These are phyloP conservation scores for Acipenser ruthenus DNA, from an alignment of 2,797 vertebrate genomes.

Conservation along the genomic window DNA sequence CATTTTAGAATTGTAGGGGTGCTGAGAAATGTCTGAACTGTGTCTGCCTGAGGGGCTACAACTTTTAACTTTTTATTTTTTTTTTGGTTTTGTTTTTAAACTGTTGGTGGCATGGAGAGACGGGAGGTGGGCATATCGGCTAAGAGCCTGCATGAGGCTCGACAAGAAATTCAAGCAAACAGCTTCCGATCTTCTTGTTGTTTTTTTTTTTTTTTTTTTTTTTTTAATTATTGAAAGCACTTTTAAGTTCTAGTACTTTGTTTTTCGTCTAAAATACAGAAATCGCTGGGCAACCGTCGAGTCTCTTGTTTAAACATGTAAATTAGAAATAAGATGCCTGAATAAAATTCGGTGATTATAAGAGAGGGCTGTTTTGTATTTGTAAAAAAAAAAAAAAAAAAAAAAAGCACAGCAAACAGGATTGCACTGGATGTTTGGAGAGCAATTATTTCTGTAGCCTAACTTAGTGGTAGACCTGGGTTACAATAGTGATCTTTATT, in stretches of 20 bases:
- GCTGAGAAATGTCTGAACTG: constrained; percentile 25
- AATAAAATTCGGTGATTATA: constrained; percentile 67
- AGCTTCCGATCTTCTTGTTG: not conserved
- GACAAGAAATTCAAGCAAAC: not conserved
- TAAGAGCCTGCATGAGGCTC: not conserved
- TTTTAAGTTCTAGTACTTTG: not conserved
- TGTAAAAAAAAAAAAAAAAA: not conserved
- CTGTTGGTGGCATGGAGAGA: not conserved
- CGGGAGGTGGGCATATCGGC: not conserved
- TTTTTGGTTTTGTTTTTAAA: not conserved
- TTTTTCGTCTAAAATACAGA: not conserved
- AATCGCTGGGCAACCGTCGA: not conserved
- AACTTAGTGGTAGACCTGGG: too few species aligned
- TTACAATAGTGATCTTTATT: too few species aligned
- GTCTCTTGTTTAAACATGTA: constrained; percentile 39
- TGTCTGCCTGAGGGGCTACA: constrained; percentile 9
- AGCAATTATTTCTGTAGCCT: too few species aligned
- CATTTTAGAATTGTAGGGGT: constrained; percentile 22
- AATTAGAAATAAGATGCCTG: constrained; percentile 52
- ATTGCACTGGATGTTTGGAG: not conserved
- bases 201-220: not conserved
- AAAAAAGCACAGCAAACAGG: not conserved
- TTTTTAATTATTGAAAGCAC: constrained; percentile 2
- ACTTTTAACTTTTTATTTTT: constrained; percentile 14
- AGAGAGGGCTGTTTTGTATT: constrained; percentile 16